Percentiles rank a stretch among this genome's conserved stretches.
Evolutionary conservation across 2,113 vertebrate genomes (phyloP).

Genomic region (Cyanoderma ruficeps): DNA sequence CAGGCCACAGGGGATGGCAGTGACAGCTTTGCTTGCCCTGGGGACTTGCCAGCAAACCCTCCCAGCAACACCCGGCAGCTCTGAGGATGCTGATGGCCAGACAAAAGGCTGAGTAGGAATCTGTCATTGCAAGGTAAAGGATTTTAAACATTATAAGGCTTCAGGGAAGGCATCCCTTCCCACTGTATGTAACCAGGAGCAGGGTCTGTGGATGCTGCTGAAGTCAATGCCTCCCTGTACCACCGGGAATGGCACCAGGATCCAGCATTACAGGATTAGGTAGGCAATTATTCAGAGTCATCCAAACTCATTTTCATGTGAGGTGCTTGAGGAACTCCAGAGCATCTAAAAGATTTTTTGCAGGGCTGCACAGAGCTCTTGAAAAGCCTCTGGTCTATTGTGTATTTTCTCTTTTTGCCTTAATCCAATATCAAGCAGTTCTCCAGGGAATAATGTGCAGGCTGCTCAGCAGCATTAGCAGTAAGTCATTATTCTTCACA

Average conservation of each 20-base stretch:
- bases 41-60: not conserved
- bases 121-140: slow-evolving; percentile 75
- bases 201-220: not conserved
- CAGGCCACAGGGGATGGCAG: not conserved
- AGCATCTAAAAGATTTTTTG: not conserved
- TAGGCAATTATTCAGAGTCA: not conserved
- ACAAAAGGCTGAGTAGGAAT: slow-evolving; percentile 76
- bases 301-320: not conserved
- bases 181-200: rapidly evolving
- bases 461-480: not conserved
- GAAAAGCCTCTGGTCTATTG: not conserved
- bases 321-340: not conserved
- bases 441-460: not conserved
- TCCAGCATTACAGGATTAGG: not conserved
- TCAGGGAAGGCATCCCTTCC: not conserved
- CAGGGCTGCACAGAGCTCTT: not conserved
- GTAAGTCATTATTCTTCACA: not conserved
- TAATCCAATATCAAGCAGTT: not conserved
- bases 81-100: slow-evolving; percentile 75
- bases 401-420: not conserved
- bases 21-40: not conserved
- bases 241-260: rapidly evolving
- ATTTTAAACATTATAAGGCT: not conserved
- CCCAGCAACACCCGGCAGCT: slow-evolving; percentile 41
- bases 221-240: rapidly evolving